Conservation (phyloP, 1,140 invertebrate genomes). For the Cryptotermes secundus region DNA sequence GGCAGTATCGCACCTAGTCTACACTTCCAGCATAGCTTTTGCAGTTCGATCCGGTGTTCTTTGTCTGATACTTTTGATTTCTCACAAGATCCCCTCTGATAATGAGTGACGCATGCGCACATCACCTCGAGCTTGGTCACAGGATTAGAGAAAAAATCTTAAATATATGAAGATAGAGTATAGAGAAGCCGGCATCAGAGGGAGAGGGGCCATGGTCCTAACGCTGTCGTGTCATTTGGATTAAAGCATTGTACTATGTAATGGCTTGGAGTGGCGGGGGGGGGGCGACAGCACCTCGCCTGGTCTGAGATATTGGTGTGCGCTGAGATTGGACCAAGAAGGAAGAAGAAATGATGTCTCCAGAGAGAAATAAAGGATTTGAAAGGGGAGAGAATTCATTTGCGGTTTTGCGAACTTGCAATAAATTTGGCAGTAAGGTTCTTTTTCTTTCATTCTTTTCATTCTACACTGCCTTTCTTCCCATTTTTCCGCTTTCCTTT, state of each 20-base stretch:
- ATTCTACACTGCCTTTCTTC: not conserved
- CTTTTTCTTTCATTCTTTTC: constrained; percentile 6
- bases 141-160: not conserved
- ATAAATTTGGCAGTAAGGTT: constrained; percentile 22
- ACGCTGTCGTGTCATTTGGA: constrained; percentile 9
- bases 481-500: constrained; percentile 18
- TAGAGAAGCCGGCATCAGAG: not conserved
- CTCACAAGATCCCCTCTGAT: not conserved
- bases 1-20: too few relatives aligned
- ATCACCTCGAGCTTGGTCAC: not conserved
- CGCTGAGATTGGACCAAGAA: not conserved
- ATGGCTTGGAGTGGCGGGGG: not conserved
- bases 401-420: constrained; percentile 29
- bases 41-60: not conserved
- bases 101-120: not conserved
- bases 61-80: not conserved
- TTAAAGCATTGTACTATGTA: constrained; percentile 18
- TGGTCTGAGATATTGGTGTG: constrained; percentile 14
- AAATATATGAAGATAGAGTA: constrained; percentile 11
- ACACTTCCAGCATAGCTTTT: too few relatives aligned
- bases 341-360: constrained; percentile 4
- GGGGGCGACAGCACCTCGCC: not conserved
- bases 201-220: not conserved
- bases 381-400: constrained; percentile 29
- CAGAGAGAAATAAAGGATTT: constrained; percentile 26